These are phyloP conservation scores for Meteorus colon DNA, from an alignment of 2,888 invertebrate genomes.

Conservation along the genomic window DNA sequence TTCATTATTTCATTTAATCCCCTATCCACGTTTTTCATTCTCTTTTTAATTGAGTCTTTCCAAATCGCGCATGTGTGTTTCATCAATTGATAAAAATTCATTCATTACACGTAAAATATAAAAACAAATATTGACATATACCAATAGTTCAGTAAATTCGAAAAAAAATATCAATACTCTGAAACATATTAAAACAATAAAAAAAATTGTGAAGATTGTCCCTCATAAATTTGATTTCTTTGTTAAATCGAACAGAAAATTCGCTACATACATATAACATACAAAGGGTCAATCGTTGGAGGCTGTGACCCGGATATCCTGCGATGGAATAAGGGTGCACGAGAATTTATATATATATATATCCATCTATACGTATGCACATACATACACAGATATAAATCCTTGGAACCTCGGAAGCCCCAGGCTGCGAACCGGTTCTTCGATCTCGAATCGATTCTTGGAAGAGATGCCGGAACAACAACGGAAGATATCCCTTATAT, in stretches of 20 bases:
- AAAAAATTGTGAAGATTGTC: not conserved
- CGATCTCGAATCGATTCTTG: conserved; percentile 48
- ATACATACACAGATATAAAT: not conserved
- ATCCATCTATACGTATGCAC: too few species aligned
- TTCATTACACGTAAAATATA: not conserved
- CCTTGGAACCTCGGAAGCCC: conserved; percentile 46
- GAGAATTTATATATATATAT: conserved; percentile 16
- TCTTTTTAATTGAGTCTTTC: conserved; percentile 1
- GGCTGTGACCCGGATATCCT: conserved; percentile 50
- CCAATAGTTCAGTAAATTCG: too few species aligned
- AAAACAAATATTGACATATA: too few species aligned
- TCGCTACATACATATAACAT: conserved; percentile 34
- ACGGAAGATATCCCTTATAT: conserved; percentile 37
- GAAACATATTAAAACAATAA: not conserved
- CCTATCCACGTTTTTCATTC: not conserved
- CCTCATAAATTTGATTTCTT: not conserved
- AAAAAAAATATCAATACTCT: too few species aligned
- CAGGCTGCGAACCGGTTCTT: conserved; percentile 44
- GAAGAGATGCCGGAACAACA: conserved; percentile 52
- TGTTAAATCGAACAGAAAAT: not conserved
- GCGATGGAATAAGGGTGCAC: conserved; percentile 30
- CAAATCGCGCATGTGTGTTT: not conserved
- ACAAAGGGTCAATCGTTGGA: not conserved
- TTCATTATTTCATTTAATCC: not conserved
- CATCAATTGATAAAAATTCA: conserved; percentile 1